phyloP scores from a whole-genome alignment of 2,888 invertebrate genomes.

The Ditula angustiorana region DNA sequence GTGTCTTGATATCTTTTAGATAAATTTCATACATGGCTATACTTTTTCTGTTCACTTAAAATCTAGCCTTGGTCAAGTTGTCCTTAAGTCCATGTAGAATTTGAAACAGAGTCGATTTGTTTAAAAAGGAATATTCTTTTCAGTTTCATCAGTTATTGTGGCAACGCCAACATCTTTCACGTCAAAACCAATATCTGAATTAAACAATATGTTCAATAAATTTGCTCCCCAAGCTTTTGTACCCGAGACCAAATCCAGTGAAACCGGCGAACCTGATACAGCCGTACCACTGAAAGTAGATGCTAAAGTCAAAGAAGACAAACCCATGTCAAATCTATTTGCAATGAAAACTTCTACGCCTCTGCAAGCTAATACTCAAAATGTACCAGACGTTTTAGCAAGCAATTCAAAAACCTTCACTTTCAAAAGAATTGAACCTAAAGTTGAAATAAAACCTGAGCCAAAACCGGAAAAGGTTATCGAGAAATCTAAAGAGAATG shows the following conservation, averaged over 20 bases:
- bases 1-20: too few relatives aligned
- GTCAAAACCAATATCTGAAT: constrained; percentile 65
- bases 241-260: constrained; percentile 59
- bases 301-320: constrained; percentile 49
- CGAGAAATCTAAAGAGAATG: constrained; percentile 54
- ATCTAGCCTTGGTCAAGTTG: neutral
- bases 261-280: constrained; percentile 70
- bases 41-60: neutral
- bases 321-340: constrained; percentile 64
- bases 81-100: neutral
- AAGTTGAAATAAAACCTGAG: constrained; percentile 49
- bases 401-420: constrained; percentile 46
- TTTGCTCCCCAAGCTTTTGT: constrained; percentile 55
- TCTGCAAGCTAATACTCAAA: constrained; percentile 50
- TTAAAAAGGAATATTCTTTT: constrained; percentile 9
- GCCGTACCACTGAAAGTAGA: constrained; percentile 55
- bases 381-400: constrained; percentile 47
- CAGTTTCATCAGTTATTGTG: constrained; percentile 51
- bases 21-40: too few relatives aligned
- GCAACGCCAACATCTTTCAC: constrained; percentile 57
- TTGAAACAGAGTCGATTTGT: too few relatives aligned
- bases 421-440: constrained; percentile 55
- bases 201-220: constrained; percentile 65
- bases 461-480: constrained; percentile 49
- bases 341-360: constrained; percentile 56